phyloP scores from a whole-genome alignment of 2,888 invertebrate species.

The Tetranychus piercei region DNA sequence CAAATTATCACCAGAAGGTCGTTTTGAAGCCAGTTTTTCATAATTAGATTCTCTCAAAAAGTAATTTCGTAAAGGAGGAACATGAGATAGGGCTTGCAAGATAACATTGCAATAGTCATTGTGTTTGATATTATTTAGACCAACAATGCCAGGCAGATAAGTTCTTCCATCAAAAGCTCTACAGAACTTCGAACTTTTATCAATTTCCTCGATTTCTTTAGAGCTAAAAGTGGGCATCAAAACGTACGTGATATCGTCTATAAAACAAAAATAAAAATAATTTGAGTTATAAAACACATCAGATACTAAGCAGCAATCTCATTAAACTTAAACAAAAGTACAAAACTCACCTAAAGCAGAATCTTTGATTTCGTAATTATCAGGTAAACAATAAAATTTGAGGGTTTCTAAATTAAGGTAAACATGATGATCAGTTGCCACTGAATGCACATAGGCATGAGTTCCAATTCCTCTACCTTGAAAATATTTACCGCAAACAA shows the following conservation, averaged over 20 bases:
- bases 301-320: no score
- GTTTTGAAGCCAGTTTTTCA: conserved; percentile 46
- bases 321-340: conserved; percentile 5
- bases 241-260: conserved; percentile 46
- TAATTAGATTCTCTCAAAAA: conserved; percentile 88
- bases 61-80: conserved; percentile 78
- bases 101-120: conserved; percentile 99
- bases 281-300: not conserved
- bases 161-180: conserved; percentile 88
- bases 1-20: conserved; percentile 78
- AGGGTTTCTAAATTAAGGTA: conserved; percentile 87
- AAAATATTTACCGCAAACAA: conserved; percentile 98
- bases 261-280: no score
- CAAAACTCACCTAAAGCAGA: conserved; percentile 60
- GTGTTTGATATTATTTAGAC: conserved; percentile 96
- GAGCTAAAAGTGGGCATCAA: conserved; percentile 84
- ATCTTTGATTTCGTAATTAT: conserved; percentile 97
- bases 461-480: conserved; percentile 85
- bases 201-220: conserved; percentile 60
- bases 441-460: conserved; percentile 96
- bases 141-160: conserved; percentile 92
- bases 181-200: conserved; percentile 61
- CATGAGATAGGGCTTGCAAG: conserved; percentile 80
- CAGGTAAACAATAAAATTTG: conserved; percentile 94
- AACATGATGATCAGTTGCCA: conserved; percentile 92